phyloP scores from a whole-genome alignment of 2,797 vertebrate species.

The Falco concolor region DNA sequence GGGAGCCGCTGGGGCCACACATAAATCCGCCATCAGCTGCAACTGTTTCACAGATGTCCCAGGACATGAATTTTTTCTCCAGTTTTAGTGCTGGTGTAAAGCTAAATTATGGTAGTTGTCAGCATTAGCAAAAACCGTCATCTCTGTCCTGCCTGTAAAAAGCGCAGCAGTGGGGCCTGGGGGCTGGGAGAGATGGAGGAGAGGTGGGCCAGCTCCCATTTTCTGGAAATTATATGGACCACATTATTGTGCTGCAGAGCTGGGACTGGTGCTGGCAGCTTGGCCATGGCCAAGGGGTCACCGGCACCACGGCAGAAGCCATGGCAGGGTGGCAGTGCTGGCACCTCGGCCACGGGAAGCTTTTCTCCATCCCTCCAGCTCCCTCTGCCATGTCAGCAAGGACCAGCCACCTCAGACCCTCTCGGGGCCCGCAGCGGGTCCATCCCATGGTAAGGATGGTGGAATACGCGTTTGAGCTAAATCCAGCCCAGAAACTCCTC shows the following conservation, averaged over 20 bases:
- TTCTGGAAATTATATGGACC: neutral
- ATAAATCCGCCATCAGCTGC: neutral
- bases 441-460: accelerated
- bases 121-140: neutral
- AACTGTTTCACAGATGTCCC: neutral
- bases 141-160: neutral
- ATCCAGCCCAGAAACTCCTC: accelerated
- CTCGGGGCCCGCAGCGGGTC: accelerated
- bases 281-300: accelerated
- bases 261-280: neutral
- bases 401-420: accelerated
- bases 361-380: neutral
- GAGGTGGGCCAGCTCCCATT: neutral
- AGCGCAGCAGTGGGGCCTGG: neutral
- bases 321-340: accelerated
- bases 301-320: accelerated
- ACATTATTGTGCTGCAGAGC: neutral
- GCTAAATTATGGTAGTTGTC: neutral
- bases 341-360: accelerated
- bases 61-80: neutral
- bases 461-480: accelerated
- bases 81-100: conserved; percentile 16
- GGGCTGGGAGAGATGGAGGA: neutral
- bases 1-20: neutral
- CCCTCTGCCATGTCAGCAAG: neutral